Base-by-base conservation (phyloP, 2,113 vertebrate genomes). In the Plecotus auritus region DNA sequence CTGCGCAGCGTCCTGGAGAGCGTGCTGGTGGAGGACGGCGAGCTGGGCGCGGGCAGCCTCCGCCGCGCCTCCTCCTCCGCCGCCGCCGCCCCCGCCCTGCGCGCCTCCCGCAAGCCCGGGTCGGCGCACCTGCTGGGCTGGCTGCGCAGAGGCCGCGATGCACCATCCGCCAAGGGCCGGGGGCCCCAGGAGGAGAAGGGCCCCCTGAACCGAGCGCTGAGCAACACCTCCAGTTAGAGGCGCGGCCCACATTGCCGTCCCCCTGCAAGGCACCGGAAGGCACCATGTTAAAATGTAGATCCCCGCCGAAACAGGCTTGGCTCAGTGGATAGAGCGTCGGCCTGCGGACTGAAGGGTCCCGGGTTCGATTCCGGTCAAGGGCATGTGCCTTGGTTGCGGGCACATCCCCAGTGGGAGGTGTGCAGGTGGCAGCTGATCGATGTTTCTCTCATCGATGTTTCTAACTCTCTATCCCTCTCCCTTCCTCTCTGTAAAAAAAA, bases 1-100 rank as follows among this genome's bases (percentile, higher is more conserved):
- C 94, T 98, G 84, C 97, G 97, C 40, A 88, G 96, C 0, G 98
- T 98, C 92, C 97, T 98, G 88, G 98, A 98, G 96, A 98, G 93
- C 8, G 98, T 98, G 67, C 96, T 99, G 96, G 85, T 95, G 42
- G 98, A 99, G 30, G 98, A 99, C 95, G 91, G 98, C 49, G 98
- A 98, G 32, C 32, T 51, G 23, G 77, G 73, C 1, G 18, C 26
- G 9, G 61, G 97, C 12, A 95, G 98, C 20, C 89, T 96, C 22
- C 98, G 97, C 4, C 83, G 61, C 69, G 10, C 61, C 85, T 42
- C 90, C 40, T 82, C 90, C 77, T 9, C 74, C 7, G 0, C 45
- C 20, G 13, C 11, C 1, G 11, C 73, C 35, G 70, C 76, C 20
- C 7, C 37, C 1, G 9, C 3, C 13, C 69, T 28, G 5, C 83